These are phyloP conservation scores for Sphyrna mokarran DNA, from an alignment of 2,113 vertebrate species.

Conservation along the genomic window DNA sequence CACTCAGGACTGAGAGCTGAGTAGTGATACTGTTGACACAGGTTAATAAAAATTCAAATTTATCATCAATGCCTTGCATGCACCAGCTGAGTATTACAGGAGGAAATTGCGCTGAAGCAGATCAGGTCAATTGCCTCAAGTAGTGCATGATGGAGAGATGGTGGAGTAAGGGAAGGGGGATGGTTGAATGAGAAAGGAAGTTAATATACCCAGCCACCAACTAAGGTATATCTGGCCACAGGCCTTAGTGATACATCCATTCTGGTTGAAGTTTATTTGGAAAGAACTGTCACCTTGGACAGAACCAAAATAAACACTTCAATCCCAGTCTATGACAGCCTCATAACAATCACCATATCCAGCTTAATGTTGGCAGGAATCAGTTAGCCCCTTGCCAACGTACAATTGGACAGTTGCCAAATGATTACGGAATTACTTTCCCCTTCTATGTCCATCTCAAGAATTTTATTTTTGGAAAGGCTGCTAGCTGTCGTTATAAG, in stretches of 20 bases:
- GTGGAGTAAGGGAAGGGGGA: background rate
- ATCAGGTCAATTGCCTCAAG: background rate
- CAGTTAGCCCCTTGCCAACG: constrained; percentile 9
- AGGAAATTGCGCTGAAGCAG: constrained; percentile 12
- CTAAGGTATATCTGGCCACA: constrained; percentile 1
- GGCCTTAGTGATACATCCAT: background rate
- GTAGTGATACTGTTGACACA: constrained; percentile 56
- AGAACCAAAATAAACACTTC: constrained; percentile 18
- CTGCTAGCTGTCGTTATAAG: background rate
- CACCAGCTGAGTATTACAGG: constrained; percentile 15
- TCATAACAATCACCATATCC: background rate
- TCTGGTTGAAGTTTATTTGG: constrained; percentile 27
- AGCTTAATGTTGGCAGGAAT: background rate
- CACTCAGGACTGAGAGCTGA: constrained; percentile 54
- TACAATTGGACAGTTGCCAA: background rate
- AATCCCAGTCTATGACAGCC: background rate
- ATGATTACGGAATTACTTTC: background rate
- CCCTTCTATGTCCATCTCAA: background rate
- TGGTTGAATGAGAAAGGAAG: background rate
- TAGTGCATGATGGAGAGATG: background rate
- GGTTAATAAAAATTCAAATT: constrained; percentile 21
- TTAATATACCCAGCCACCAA: constrained; percentile 23
- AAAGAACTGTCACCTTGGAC: background rate
- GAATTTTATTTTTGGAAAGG: constrained; percentile 3
- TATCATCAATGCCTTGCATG: background rate